Conservation (phyloP, 2,797 vertebrate genomes). For the Smutsia gigantea region DNA sequence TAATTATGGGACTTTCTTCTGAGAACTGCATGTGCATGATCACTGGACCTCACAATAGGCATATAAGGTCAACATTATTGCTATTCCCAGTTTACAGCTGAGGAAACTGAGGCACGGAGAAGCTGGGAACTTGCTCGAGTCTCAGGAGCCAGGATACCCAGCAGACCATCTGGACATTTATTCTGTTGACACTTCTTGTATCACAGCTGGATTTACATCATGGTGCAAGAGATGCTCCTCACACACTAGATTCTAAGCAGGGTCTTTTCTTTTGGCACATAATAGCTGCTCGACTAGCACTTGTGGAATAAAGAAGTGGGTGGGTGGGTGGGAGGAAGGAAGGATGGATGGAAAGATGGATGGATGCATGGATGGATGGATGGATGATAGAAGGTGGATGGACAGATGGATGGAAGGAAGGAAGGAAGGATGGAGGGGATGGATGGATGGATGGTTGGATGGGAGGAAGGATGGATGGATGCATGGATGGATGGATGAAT, state of each 20-base stretch:
- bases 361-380: fast-evolving
- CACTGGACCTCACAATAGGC: neutral
- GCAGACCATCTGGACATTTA: neutral
- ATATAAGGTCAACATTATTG: fast-evolving
- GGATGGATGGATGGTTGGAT: neutral
- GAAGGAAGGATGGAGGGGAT: too few relatives aligned
- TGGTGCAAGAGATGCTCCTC: neutral
- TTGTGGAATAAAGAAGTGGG: neutral
- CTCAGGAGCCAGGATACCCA: neutral
- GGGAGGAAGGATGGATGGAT: neutral
- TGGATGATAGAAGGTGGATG: too few relatives aligned
- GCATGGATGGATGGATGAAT: neutral
- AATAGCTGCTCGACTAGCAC: neutral
- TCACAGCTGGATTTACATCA: neutral
- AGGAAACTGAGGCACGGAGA: neutral
- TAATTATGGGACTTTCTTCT: fast-evolving
- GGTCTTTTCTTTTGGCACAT: neutral
- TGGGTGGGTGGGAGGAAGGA: too few relatives aligned
- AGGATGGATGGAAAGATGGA: fast-evolving
- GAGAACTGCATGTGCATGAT: neutral
- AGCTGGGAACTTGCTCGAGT: neutral
- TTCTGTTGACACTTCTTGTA: neutral
- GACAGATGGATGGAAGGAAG: fast-evolving
- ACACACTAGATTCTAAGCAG: neutral
- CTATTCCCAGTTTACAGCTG: neutral